phyloP scores from a whole-genome alignment of 2,888 invertebrate species.

The Mayetiola destructor region DNA sequence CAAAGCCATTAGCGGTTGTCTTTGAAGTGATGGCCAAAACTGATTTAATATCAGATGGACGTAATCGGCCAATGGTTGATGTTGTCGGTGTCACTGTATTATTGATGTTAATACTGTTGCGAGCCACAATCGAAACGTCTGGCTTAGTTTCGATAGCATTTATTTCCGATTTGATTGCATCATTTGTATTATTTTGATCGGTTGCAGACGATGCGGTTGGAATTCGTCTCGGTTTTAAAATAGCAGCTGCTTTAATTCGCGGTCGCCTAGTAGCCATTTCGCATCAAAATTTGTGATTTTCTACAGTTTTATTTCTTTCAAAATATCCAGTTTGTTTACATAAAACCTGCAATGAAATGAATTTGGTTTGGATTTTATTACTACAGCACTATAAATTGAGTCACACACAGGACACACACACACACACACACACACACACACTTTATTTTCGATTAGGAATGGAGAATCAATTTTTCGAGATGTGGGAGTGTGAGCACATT shows the following conservation, averaged over 20 bases:
- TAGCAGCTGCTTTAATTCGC: slow-evolving; percentile 58
- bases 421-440: neutral
- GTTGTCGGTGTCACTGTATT: neutral
- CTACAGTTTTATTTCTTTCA: neutral
- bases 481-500: too few relatives aligned
- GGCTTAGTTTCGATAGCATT: neutral
- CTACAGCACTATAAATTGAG: too few relatives aligned
- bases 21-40: too few relatives aligned
- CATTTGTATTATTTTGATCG: neutral
- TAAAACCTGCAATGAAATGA: neutral
- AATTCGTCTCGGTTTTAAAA: slow-evolving; percentile 43
- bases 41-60: neutral
- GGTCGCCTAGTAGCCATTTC: slow-evolving; percentile 50
- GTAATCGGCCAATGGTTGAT: neutral
- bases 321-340: neutral
- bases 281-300: neutral
- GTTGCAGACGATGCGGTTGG: neutral
- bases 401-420: neutral
- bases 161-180: neutral
- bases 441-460: neutral
- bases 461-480: too few relatives aligned
- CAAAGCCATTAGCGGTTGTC: neutral
- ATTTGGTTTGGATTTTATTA: too few relatives aligned
- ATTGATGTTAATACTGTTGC: neutral
- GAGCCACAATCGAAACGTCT: too few relatives aligned